Evolutionary conservation across 2,797 vertebrate species (phyloP), one percentile per base, ranked within the genome.

Genomic region (Telmatherina bonti): DNA sequence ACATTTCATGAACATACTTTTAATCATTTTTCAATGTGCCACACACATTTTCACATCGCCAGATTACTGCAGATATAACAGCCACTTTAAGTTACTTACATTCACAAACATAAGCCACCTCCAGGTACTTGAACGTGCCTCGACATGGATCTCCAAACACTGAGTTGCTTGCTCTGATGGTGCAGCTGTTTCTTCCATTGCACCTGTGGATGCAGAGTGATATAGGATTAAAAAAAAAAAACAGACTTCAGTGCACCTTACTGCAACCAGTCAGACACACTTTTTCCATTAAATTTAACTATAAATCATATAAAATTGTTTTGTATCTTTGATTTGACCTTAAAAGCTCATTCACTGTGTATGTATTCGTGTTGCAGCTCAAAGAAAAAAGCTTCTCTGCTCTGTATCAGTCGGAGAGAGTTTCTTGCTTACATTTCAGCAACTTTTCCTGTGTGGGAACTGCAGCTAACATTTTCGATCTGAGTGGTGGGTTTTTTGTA

Each of bases 71-170:
- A 43, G 41, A 43, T 20, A 18, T 43, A 8, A 16, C 38, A 16
- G 38, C 5, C 15, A 41, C 38, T 16, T 61, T 56, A 26, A 41
- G 12, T 2, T 56, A 86, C 90, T 85, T 72, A 88, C 84, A 78
- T 11, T 66, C 0, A 71, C 89, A 89, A 0, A 0, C 0, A 30
- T 89, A 92, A 24, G 83, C 57, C 64, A 88, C 51, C 61, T 90
- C 78, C 60, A 90, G 79, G 83, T 90, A 90, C 73, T 91, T 92
- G 59, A 69, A 81, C 5, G 77, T 92, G 22, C 78, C 68, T 0
- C 0, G 0, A 13, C 88, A 90, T 7, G 86, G 79, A 10, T 91
- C 79, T 52, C 77, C 77, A 62, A 91, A 83, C 53, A 74, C 31
- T 0, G 62, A 41, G 72, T 30, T 82, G 9, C 0, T 26, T 0